Base-by-base conservation (phyloP, 2,797 vertebrate species). In the Oreonectes daqikongensis region DNA sequence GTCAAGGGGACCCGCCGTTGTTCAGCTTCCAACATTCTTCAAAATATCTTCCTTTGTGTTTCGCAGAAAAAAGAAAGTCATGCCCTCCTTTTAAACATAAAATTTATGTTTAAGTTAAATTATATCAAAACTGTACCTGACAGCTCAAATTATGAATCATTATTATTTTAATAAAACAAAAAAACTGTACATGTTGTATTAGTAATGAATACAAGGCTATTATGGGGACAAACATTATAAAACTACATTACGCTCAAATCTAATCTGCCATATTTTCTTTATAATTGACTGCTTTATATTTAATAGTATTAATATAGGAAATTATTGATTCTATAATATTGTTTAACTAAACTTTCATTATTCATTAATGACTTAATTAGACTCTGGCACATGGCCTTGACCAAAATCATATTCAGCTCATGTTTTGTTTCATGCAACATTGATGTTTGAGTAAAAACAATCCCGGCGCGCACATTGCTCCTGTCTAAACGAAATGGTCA, bases 401-500 rank as follows among this genome's bases (percentile, higher is more conserved):
- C 22, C 4, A 5, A 50, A 32, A 63, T 18, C 38, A 30, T 61
- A 9, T 26, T 55, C 52, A 5, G 48, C 9, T 74, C 38, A 40
- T 63, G 70, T 61, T 73, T 73, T 67, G 40, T 71, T 61, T 77
- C 28, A 72, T 48, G 65, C 64, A 46, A 60, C 64, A 73, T 69
- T 76, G 65, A 78, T 38, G 69, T 75, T 20, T 24, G 40, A 75
- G 53, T 77, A 72, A 70, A 83, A 80, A 38, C 63, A 48, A 14
- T 70, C 52, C 53, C 50, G 15, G 64, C 65, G 44, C 12, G 14
- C 22, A 44, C 35, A 40, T 64, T 66, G 74, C 69, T 78, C 20
- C 28, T 72, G 72, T 81, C 69, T 64, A 83, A 75, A 63, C 86
- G 12, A 75, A 35, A 63, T 30, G 42, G 50, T 73, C 75, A 86